phyloP scores from a whole-genome alignment of 2,888 invertebrate species.

The Pristionchus mayeri region DNA sequence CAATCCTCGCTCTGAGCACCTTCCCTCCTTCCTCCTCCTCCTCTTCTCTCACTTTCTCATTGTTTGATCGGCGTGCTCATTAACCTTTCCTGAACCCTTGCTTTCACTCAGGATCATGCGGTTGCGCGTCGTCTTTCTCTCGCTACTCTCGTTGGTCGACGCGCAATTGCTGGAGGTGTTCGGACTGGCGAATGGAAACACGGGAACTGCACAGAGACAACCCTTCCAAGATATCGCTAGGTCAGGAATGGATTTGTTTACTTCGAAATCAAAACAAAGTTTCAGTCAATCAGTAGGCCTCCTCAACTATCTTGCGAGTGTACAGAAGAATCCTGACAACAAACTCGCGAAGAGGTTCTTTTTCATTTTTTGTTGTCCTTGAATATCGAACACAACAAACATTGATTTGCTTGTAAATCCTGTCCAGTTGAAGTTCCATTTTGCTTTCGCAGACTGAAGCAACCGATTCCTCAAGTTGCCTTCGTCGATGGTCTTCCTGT shows the following conservation, averaged over 20 bases:
- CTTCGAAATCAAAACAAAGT: neutral
- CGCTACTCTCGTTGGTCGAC: neutral
- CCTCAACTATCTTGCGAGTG: conserved; percentile 62
- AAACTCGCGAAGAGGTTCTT: conserved; percentile 58
- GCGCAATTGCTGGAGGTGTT: conserved; percentile 63
- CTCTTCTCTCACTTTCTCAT: neutral
- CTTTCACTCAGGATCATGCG: neutral
- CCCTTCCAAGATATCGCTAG: conserved; percentile 65
- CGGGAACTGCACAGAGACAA: conserved; percentile 60
- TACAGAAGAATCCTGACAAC: conserved; percentile 65
- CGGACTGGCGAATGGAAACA: conserved; percentile 65
- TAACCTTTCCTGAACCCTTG: neutral
- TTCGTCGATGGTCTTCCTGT: conserved; percentile 68
- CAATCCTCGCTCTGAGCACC: conserved; percentile 3
- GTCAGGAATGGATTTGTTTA: conserved; percentile 50
- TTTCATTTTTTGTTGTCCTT: neutral
- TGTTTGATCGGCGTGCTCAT: neutral
- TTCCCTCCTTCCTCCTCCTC: conserved; percentile 11
- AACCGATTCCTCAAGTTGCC: conserved; percentile 58
- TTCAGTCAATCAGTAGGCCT: conserved; percentile 65
- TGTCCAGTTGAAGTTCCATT: neutral
- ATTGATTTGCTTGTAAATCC: neutral
- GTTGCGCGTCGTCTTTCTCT: neutral
- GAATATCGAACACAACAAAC: too few relatives aligned
- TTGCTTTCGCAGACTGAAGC: conserved; percentile 33